Base-by-base conservation (phyloP, 2,797 vertebrate species). In the Acanthurus leucopareius region DNA sequence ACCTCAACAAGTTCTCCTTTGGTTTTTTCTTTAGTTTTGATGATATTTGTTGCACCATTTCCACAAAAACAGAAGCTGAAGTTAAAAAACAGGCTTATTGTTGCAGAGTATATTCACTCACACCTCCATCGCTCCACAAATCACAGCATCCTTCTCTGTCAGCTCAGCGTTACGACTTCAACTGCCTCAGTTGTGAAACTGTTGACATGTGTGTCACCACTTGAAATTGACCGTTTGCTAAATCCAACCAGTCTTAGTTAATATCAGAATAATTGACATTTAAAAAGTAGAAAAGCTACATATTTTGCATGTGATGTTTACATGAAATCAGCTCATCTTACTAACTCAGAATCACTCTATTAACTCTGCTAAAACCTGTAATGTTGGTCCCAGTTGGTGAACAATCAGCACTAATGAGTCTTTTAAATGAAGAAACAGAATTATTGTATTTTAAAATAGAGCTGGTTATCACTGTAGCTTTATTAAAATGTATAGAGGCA, bases 51-150 rank as follows among this genome's bases (percentile, higher is more conserved):
- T 47, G 60, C 67, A 35, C 40, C 53, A 72, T 59, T 13, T 79
- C 66, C 61, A 44, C 38, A 32, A 61, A 69, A 62, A 68, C 70
- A 22, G 59, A 7, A 73, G 65, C 78, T 61, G 63, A 63, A 42
- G 79, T 25, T 25, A 25, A 25, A 25, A 63, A 61, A 48, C 0
- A 66, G n/a, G 69, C 72, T 84, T 65, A 56, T 68, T 75, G 73
- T 58, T 52, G 77, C 77, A 20, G 49, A 70, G 52, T 58, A 35
- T 70, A 69, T 79, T 75, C 67, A 65, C 45, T 53, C 57, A 0
- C 47, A 20, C 42, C 51, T 69, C 51, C 75, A 19, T 70, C 9
- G 42, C 45, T 17, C 59, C 22, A 2, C 17, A 44, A 48, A 22
- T 73, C 25, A 25, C 2, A 25, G 25, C 32, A 51, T 62, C 25